Evolutionary conservation across 2,113 vertebrate species (phyloP).

Genomic region (Paedocypris sp.): DNA sequence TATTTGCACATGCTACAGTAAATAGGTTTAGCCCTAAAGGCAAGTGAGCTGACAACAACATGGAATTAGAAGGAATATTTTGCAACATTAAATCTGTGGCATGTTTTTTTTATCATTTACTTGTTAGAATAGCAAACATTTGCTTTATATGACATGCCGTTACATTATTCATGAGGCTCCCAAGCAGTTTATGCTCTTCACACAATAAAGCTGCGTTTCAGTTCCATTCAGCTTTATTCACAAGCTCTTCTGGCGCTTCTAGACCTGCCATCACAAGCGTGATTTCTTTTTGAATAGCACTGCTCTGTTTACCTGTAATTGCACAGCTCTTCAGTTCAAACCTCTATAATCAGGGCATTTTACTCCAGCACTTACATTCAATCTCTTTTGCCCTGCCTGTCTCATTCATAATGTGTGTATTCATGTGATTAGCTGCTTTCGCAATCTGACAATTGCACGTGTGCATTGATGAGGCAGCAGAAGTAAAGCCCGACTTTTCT

Average conservation of each 20-base stretch:
- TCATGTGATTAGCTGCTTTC: constrained; percentile 29
- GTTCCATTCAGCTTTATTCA: background rate
- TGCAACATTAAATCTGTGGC: no score
- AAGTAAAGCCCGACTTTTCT: background rate
- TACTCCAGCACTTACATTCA: constrained; percentile 14
- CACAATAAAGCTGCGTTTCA: background rate
- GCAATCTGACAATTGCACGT: constrained; percentile 21
- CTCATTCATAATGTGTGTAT: constrained; percentile 22
- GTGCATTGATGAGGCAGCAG: constrained; percentile 31
- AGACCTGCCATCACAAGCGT: no score
- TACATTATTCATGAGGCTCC: no score
- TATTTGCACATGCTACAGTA: no score
- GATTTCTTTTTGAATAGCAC: constrained; percentile 23
- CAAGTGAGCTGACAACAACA: no score
- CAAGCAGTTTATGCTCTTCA: background rate
- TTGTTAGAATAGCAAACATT: no score
- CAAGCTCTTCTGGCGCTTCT: no score
- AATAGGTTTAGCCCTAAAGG: no score
- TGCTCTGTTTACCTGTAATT: background rate
- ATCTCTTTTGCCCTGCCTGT: background rate
- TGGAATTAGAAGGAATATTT: no score
- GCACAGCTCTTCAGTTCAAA: background rate
- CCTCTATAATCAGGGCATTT: constrained; percentile 2
- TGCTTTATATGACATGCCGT: no score
- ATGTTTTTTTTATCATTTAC: no score